These are phyloP conservation scores for Aradophagus sp. DNA, from an alignment of 1,140 invertebrate genomes.

Conservation along the genomic window DNA sequence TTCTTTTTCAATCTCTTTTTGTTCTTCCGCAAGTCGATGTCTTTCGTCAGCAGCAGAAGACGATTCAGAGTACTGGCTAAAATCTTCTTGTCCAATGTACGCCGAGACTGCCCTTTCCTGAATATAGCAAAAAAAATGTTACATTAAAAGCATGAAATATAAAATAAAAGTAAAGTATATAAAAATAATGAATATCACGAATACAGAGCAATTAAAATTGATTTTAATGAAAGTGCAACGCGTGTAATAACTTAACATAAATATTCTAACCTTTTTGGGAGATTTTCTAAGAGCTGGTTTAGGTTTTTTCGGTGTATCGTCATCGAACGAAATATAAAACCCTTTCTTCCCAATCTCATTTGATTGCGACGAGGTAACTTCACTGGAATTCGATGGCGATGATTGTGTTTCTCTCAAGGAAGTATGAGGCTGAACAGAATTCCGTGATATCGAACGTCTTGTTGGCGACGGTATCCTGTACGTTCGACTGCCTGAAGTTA, in stretches of 20 bases:
- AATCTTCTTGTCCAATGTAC: conserved; percentile 69
- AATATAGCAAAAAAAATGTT: conserved; percentile 5
- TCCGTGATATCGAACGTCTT: conserved; percentile 81
- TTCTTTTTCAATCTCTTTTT: conserved; percentile 71
- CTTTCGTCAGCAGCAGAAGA: conserved; percentile 57
- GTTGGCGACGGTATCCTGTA: conserved; percentile 90
- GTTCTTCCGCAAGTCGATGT: conserved; percentile 63
- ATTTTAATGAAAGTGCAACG: conserved; percentile 6
- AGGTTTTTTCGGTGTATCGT: conserved; percentile 88
- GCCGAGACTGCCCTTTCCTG: conserved; percentile 68
- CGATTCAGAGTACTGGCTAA: conserved; percentile 61
- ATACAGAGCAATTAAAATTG: background rate
- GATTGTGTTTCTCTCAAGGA: conserved; percentile 71
- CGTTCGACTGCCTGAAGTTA: conserved; percentile 89
- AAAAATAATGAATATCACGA: background rate
- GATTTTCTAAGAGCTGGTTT: conserved; percentile 89
- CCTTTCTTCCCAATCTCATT: conserved; percentile 83
- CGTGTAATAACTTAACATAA: too few relatives aligned
- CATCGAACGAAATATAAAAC: conserved; percentile 96
- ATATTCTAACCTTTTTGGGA: conserved; percentile 80
- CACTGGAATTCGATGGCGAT: conserved; percentile 66
- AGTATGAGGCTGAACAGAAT: conserved; percentile 81
- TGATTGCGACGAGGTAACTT: conserved; percentile 70
- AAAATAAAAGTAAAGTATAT: too few relatives aligned
- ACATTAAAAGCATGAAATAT: background rate